phyloP scores from a whole-genome alignment of 2,797 vertebrate genomes.

The Hoplostethus mediterraneus region DNA sequence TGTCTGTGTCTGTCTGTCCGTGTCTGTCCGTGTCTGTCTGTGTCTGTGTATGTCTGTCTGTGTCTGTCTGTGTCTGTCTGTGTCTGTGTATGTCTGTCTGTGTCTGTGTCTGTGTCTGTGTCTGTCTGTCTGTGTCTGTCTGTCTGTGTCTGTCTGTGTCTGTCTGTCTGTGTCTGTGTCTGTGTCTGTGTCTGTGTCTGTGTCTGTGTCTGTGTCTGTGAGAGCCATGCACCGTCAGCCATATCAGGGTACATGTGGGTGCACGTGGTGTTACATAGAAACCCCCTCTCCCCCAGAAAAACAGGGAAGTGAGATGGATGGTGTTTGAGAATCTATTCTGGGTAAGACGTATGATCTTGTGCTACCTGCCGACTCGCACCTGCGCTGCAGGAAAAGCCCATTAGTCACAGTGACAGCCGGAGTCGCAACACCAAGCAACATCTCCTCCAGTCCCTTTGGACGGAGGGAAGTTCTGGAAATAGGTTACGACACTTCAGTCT shows the following conservation, averaged over 20 bases:
- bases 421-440: not conserved
- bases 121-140: too few species aligned
- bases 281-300: conserved; percentile 76
- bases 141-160: too few species aligned
- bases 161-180: too few species aligned
- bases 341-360: conserved; percentile 12
- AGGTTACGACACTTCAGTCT: not conserved
- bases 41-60: too few species aligned
- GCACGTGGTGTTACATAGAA: conserved; percentile 51
- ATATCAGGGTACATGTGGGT: not conserved
- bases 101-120: too few species aligned
- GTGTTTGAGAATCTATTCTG: conserved; percentile 42
- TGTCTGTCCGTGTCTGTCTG: too few species aligned
- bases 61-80: too few species aligned
- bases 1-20: too few species aligned
- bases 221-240: not conserved
- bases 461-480: conserved; percentile 3
- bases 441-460: not conserved
- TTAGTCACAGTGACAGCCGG: conserved; percentile 63
- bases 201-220: too few species aligned
- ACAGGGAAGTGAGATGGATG: conserved; percentile 37
- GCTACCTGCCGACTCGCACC: conserved; percentile 51
- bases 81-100: too few species aligned
- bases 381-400: conserved; percentile 42
- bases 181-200: too few species aligned